A percentile compares a stretch with the other conserved stretches of the same genome.
phyloP scores from a whole-genome alignment of 2,888 invertebrate genomes.

The Julus scanicus region DNA sequence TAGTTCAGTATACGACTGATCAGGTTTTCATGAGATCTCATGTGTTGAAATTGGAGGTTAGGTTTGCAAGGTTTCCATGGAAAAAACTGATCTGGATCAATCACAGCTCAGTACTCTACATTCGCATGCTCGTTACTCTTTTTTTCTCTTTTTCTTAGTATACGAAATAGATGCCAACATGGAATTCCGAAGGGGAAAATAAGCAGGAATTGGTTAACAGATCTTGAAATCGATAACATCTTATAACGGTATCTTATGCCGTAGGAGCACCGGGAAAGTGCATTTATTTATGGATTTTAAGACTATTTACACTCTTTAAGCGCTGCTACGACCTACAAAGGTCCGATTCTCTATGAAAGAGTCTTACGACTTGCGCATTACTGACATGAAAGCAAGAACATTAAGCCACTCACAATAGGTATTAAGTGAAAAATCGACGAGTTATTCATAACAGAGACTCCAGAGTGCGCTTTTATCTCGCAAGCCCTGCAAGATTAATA shows the following conservation, averaged over 20 bases:
- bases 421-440: background rate
- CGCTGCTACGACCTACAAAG: background rate
- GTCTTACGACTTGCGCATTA: background rate
- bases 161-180: background rate
- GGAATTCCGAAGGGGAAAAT: background rate
- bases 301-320: background rate
- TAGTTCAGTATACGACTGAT: background rate
- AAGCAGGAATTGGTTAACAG: background rate
- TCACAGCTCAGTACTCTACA: background rate
- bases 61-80: background rate
- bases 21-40: background rate
- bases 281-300: background rate
- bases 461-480: background rate
- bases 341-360: background rate
- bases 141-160: no score
- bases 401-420: background rate
- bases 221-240: slow-evolving; percentile 20
- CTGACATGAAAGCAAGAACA: background rate
- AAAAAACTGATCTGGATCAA: background rate
- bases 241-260: background rate
- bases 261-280: background rate
- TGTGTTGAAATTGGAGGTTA: background rate
- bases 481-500: background rate
- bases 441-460: background rate
- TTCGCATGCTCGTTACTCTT: background rate